These are phyloP conservation scores for Raja brachyura DNA, from an alignment of 2,113 vertebrate species.

Conservation along the genomic window DNA sequence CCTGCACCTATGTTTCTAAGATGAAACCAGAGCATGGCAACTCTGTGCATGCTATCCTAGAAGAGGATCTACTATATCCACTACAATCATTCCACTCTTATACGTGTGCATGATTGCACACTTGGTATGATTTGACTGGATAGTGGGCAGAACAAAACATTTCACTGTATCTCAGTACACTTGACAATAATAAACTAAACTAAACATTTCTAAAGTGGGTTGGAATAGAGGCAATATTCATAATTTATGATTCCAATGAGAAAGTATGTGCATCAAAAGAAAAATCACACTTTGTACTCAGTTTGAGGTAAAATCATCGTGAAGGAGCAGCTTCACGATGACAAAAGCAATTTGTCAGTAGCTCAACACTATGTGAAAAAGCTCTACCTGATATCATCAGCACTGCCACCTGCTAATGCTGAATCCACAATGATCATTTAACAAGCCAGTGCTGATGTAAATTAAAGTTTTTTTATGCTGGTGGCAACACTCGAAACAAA, in stretches of 20 bases:
- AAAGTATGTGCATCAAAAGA: background rate
- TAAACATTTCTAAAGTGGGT: background rate
- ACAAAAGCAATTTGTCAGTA: background rate
- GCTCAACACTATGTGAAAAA: background rate
- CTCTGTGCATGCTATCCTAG: no score
- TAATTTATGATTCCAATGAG: background rate
- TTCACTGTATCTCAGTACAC: no score
- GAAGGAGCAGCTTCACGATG: background rate
- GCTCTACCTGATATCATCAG: no score
- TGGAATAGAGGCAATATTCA: background rate
- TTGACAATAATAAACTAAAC: no score
- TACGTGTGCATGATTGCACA: no score
- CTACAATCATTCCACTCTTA: no score
- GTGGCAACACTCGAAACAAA: background rate
- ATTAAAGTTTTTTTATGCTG: background rate
- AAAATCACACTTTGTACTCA: background rate
- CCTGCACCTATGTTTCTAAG: no score
- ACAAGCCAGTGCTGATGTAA: background rate
- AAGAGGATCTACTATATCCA: no score
- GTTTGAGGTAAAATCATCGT: background rate
- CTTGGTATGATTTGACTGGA: no score
- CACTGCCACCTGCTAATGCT: background rate
- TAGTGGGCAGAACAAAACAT: no score
- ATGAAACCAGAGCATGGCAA: no score
- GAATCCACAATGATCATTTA: background rate